These are phyloP conservation scores for Fopius arisanus DNA, from an alignment of 1,140 invertebrate species.

Conservation along the genomic window DNA sequence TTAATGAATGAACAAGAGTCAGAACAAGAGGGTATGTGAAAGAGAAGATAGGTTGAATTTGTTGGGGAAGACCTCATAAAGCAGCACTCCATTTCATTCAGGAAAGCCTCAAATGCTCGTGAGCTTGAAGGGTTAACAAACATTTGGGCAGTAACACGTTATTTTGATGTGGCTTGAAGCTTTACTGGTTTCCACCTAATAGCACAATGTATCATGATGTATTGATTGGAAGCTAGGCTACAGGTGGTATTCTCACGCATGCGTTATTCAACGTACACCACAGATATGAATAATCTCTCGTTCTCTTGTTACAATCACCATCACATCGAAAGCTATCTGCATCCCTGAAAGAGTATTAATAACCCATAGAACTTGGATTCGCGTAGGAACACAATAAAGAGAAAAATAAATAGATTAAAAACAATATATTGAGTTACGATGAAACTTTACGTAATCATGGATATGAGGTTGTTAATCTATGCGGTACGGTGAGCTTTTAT, in stretches of 20 bases:
- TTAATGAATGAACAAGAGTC: too few relatives aligned
- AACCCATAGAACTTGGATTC: background rate
- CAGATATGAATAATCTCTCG: slow-evolving; percentile 36
- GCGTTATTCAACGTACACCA: slow-evolving; percentile 27
- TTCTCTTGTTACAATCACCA: slow-evolving; percentile 36
- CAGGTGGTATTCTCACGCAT: slow-evolving; percentile 50
- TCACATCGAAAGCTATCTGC: slow-evolving; percentile 31
- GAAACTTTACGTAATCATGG: background rate
- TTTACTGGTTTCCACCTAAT: slow-evolving; percentile 38
- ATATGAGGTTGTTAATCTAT: background rate
- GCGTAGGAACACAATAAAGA: background rate
- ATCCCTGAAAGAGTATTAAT: slow-evolving; percentile 24
- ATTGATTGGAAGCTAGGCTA: slow-evolving; percentile 56
- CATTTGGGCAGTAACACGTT: background rate
- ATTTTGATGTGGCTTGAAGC: slow-evolving; percentile 7
- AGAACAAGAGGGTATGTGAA: too few relatives aligned
- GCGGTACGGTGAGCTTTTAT: background rate
- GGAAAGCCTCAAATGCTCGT: background rate
- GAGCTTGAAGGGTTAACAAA: background rate
- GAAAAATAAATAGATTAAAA: background rate
- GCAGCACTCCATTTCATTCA: background rate
- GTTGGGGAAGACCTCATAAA: background rate
- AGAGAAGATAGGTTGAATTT: too few relatives aligned
- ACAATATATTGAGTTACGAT: too few relatives aligned
- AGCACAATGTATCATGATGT: slow-evolving; percentile 42